These are phyloP conservation scores for Glandiceps talaboti DNA, from an alignment of 53 echinoderm and acorn worm genomes.

Conservation along the genomic window DNA sequence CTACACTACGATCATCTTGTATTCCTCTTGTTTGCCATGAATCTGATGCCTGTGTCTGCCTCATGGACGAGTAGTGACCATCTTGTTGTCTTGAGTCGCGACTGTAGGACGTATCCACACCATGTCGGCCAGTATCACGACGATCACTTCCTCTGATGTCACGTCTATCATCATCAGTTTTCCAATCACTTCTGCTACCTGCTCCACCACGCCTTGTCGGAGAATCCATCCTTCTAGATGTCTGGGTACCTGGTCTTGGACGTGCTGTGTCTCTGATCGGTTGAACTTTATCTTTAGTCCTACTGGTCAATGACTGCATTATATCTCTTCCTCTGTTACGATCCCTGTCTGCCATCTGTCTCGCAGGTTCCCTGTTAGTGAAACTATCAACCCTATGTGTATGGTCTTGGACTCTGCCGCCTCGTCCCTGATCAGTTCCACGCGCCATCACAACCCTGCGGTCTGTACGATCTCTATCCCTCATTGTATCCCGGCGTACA, in stretches of 20 bases:
- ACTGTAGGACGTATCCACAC: neutral
- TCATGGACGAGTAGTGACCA: neutral
- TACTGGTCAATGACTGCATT: neutral
- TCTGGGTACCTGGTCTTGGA: neutral
- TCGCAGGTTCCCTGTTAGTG: conserved; percentile 9
- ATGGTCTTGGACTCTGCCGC: conserved; percentile 13
- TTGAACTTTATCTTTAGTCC: neutral
- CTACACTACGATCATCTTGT: neutral
- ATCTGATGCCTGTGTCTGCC: conserved; percentile 1
- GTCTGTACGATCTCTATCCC: neutral
- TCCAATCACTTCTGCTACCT: conserved; percentile 3
- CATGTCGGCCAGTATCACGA: neutral
- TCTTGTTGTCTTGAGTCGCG: neutral
- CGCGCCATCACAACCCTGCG: neutral
- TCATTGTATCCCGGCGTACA: conserved; percentile 12
- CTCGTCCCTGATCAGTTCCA: conserved; percentile 26
- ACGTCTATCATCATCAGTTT: neutral
- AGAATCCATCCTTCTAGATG: neutral
- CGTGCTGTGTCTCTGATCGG: neutral
- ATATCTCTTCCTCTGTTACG: neutral
- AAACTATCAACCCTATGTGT: conserved; percentile 8
- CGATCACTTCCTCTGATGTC: conserved; percentile 2
- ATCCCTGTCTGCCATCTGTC: neutral
- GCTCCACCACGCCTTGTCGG: neutral
- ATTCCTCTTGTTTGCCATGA: conserved; percentile 1